A percentile compares a stretch with the other conserved stretches of the same genome.
Conservation (phyloP, 2,113 vertebrate genomes). For the Desmodus rotundus region DNA sequence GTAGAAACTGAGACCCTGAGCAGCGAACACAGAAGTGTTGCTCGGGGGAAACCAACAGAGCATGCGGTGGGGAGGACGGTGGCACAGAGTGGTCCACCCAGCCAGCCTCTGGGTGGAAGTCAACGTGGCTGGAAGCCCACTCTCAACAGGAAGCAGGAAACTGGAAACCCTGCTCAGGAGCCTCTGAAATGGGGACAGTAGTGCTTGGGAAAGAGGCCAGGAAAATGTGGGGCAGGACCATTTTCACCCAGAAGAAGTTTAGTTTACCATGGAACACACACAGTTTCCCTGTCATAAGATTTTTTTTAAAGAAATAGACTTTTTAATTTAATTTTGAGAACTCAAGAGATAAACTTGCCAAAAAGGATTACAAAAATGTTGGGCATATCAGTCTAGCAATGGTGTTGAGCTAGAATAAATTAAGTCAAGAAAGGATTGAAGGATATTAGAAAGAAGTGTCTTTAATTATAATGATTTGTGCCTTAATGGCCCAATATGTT, state of each 20-base stretch:
- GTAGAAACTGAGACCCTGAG: background rate
- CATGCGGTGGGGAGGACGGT: background rate
- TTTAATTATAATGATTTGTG: background rate
- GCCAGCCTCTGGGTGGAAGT: background rate
- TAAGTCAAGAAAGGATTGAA: background rate
- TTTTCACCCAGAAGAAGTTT: background rate
- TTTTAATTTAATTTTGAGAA: conserved; percentile 11
- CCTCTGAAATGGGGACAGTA: background rate
- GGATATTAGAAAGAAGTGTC: background rate
- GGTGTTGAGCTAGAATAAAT: background rate
- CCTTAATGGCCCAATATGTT: background rate
- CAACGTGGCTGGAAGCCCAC: background rate
- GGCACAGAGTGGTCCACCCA: accelerated
- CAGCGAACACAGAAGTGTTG: background rate
- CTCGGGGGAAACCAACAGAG: background rate
- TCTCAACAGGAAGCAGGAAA: background rate
- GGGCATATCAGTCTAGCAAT: background rate
- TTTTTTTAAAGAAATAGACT: background rate
- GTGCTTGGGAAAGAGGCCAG: background rate
- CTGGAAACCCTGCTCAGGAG: background rate
- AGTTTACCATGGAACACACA: background rate
- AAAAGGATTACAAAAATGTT: background rate
- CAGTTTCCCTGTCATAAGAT: background rate
- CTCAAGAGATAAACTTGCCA: background rate
- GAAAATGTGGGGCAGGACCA: background rate